These are phyloP conservation scores for Nephila pilipes DNA, from an alignment of 1,140 invertebrate species.

Conservation along the genomic window DNA sequence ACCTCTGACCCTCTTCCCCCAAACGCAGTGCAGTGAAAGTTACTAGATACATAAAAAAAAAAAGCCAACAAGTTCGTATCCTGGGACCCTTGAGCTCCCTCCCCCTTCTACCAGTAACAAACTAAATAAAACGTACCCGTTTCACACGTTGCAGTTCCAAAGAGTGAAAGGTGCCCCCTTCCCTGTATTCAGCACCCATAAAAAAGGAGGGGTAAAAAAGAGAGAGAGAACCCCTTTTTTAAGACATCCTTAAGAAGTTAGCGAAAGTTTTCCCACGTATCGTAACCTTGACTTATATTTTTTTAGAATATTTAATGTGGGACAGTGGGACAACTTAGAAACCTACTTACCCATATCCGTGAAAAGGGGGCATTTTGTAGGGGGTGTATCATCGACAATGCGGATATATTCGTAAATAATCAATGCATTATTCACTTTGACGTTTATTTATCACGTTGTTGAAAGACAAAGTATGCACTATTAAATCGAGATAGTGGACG, in stretches of 20 bases:
- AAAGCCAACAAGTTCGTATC: neutral
- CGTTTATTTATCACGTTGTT: neutral
- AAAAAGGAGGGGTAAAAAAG: neutral
- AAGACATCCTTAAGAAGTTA: conserved; percentile 47
- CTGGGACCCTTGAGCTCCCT: neutral
- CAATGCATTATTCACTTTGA: neutral
- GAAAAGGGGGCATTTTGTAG: conserved; percentile 39
- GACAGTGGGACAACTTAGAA: conserved; percentile 65
- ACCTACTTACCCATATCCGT: conserved; percentile 72
- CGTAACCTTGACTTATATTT: conserved; percentile 70
- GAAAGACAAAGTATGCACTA: neutral
- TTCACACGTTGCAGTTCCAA: conserved; percentile 64
- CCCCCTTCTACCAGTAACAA: neutral
- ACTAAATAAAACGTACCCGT: conserved; percentile 35
- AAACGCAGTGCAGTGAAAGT: conserved; percentile 42
- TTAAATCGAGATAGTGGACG: no score
- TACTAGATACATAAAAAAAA: neutral
- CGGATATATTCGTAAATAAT: conserved; percentile 23
- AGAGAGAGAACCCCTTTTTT: conserved; percentile 3
- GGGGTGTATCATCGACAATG: conserved; percentile 7
- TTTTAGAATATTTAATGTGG: conserved; percentile 45
- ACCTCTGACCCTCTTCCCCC: neutral
- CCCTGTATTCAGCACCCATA: neutral
- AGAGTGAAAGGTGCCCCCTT: conserved; percentile 27
- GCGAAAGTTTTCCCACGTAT: conserved; percentile 71